Base-by-base conservation (phyloP, 64 coral and sea anemone species). In the Acropora tenuis region DNA sequence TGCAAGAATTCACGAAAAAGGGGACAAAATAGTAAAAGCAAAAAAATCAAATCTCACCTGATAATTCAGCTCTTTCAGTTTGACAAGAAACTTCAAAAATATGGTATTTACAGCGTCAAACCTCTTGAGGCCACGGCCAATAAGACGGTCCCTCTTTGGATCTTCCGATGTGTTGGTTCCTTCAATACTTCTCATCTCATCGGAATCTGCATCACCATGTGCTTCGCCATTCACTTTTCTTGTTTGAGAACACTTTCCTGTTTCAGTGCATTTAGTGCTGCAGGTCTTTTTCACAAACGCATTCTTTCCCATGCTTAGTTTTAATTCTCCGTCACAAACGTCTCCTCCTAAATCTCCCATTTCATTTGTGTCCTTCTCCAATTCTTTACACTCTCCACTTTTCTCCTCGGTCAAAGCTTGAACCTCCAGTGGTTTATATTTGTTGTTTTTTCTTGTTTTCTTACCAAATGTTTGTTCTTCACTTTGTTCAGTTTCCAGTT, bases 11-110 rank as follows among this genome's bases (percentile, higher is more conserved):
- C 30, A 30, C 30, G 30, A 30, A 30, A 30, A 55, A 5, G 4
- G 61, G 61, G 15, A 5, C 18, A 71, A 13, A 75, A 8, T 2
- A 0, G 5, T 48, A 4, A 5, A 47, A 78, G 16, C 2, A 78
- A 46, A 48, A 46, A 78, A 15, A 48, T 12, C 43, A 15, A 8
- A 43, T 1, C 45, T 85, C 47, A 96, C 94, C 86, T 96, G 82
- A 69, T 96, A 96, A 88, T 96, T 96, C 6, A 96, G 48, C 72
- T 89, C 53, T 73, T 92, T 96, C 5, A 96, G 85, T 47, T 89
- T 78, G 43, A 86, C 78, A n/a, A 92, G 67, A 6, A 96, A 75
- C 19, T 73, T 80, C n/a, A 96, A 57, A 60, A 92, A 74, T 41
- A 76, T 45, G 15, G 52, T 74, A 43, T 88, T 92, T 10, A 89